These are phyloP conservation scores for Falco columbarius DNA, from an alignment of 2,797 vertebrate genomes.

Conservation along the genomic window DNA sequence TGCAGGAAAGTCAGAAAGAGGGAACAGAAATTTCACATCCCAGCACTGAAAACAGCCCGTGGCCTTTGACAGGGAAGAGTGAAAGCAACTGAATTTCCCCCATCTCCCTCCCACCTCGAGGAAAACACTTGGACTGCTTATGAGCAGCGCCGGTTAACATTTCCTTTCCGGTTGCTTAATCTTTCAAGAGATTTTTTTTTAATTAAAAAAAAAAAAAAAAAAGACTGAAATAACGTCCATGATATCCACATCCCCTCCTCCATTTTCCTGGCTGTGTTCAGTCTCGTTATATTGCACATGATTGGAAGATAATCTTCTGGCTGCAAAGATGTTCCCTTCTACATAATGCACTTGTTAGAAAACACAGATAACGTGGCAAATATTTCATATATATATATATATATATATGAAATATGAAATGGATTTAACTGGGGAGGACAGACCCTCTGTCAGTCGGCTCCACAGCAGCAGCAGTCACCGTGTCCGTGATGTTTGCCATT, in stretches of 20 bases:
- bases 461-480: neutral
- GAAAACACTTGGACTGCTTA: slow-evolving; percentile 37
- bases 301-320: slow-evolving; percentile 17
- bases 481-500: neutral
- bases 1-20: slow-evolving; percentile 7
- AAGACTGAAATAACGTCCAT: slow-evolving; percentile 31
- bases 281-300: slow-evolving; percentile 28
- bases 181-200: neutral
- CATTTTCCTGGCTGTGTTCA: neutral
- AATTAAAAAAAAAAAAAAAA: neutral
- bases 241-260: slow-evolving; percentile 14
- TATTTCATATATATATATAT: neutral
- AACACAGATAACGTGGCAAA: neutral
- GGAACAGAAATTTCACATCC: neutral
- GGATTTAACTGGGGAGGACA: neutral
- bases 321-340: slow-evolving; percentile 33
- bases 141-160: slow-evolving; percentile 34
- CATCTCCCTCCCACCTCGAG: neutral
- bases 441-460: neutral
- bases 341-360: slow-evolving; percentile 54
- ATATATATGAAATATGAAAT: neutral
- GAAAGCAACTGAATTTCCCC: neutral
- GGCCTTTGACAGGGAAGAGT: slow-evolving; percentile 5
- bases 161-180: slow-evolving; percentile 38
- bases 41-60: neutral